Evolutionary conservation across 2,797 vertebrate genomes (phyloP), one percentile per base, ranked within the genome.

Genomic region (Diplodus sargus): DNA sequence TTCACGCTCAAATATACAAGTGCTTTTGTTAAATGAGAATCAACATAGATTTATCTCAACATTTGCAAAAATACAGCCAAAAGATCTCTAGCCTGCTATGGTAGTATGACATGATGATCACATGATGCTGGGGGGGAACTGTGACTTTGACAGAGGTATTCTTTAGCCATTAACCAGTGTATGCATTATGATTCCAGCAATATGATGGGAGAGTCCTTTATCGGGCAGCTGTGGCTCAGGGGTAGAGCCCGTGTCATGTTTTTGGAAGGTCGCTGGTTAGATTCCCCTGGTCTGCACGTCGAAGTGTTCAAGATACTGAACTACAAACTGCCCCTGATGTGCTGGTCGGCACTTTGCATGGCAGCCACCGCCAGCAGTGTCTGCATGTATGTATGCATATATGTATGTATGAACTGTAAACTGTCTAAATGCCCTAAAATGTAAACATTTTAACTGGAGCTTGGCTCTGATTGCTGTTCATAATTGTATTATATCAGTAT

Each of bases 161-260:
- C 39, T 43, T 57, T 11, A 62, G n/a, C 34, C 34, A 70, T 68
- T 62, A 30, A 47, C 47, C 42, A 54, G 16, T 45, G n/a, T 30
- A 56, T 12, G 9, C 45, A 49, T 14, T 28, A 39, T 23, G 4
- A 51, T 43, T 15, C 12, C 11, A 58, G 3, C 7, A 45, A 48
- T 5, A 61, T 16, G n/a, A 1, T 47, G 59, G 7, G 47, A n/a
- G 48, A 9, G 42, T 16, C 25, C 10, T 39, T 39, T 2, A 9
- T 61, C 48, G 8, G 34, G 34, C 34, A 4, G 34, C 34, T 39
- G 34, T 39, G 34, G 34, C 34, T 39, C 34, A 39, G 34, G 34
- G 34, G 34, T 39, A 39, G 34, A 39, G 34, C 34, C 34, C 1
- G 34, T 2, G 34, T 39, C 34, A 6, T 39, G 34, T 39, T 39